phyloP scores from a whole-genome alignment of 2,888 invertebrate genomes.

The Thysanoteuthis rhombus region DNA sequence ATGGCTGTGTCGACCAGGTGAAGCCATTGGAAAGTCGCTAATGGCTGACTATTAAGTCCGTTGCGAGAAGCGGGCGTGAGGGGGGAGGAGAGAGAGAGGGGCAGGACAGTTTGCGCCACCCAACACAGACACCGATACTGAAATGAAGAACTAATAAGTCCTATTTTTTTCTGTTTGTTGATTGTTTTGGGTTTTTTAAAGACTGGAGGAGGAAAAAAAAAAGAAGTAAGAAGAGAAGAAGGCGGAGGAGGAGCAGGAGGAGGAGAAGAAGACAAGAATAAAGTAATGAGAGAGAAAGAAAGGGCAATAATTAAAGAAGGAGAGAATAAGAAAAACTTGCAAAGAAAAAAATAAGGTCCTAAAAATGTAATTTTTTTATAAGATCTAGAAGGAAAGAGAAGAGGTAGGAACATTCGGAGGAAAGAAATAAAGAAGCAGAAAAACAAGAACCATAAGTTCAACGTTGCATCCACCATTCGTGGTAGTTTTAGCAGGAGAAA shows the following conservation, averaged over 20 bases:
- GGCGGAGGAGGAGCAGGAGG: not conserved
- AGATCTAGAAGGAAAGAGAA: too few relatives aligned
- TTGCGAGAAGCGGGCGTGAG: not conserved
- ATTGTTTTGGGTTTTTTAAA: not conserved
- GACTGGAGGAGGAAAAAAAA: not conserved
- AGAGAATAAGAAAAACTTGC: too few relatives aligned
- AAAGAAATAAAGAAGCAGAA: too few relatives aligned
- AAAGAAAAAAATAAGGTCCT: too few relatives aligned
- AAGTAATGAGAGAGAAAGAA: too few relatives aligned
- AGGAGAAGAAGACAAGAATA: too few relatives aligned
- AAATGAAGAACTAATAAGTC: slow-evolving; percentile 12
- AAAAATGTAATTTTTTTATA: too few relatives aligned
- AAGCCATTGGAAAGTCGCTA: not conserved
- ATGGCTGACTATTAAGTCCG: slow-evolving; percentile 12
- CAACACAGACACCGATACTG: not conserved
- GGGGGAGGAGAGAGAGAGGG: too few relatives aligned
- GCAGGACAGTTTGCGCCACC: not conserved
- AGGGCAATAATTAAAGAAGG: too few relatives aligned
- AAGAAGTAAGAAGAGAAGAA: not conserved
- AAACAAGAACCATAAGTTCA: too few relatives aligned
- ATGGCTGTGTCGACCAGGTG: not conserved
- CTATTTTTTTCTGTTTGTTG: not conserved
- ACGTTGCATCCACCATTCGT: too few relatives aligned
- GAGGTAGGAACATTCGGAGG: too few relatives aligned
- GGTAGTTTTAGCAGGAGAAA: not conserved